Conservation (phyloP, 30 jellyfish, hydroid and myxozoan species). For the Pseudorhiza aurosa region DNA sequence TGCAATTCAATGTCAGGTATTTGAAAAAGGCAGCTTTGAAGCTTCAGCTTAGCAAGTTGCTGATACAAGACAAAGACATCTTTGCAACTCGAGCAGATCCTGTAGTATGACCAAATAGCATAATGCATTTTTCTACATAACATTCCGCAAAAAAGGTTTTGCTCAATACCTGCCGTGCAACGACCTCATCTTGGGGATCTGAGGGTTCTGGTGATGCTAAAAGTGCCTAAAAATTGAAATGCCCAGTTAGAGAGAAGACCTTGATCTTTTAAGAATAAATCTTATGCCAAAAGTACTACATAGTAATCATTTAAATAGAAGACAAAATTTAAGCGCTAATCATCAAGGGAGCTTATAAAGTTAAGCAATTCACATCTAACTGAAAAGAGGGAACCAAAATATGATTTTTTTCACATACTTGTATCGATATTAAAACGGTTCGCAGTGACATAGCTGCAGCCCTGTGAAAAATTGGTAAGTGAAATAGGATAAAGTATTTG, state of each 20-base stretch:
- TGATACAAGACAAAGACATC: too few relatives aligned
- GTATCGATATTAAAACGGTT: constrained; percentile 90
- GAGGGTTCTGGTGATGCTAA: constrained; percentile 98
- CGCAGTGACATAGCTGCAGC: constrained; percentile 99
- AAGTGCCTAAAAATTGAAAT: constrained; percentile 52
- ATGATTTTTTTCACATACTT: constrained; percentile 19
- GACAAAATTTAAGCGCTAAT: neutral
- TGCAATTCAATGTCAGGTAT: too few relatives aligned
- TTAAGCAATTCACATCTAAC: neutral
- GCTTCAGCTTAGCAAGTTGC: too few relatives aligned
- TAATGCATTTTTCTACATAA: neutral
- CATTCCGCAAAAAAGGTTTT: neutral
- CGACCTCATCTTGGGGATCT: constrained; percentile 99
- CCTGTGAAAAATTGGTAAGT: constrained; percentile 31
- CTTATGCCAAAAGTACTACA: too few relatives aligned
- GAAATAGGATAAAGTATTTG: neutral
- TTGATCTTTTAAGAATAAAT: too few relatives aligned
- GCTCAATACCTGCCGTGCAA: constrained; percentile 95
- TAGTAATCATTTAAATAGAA: too few relatives aligned
- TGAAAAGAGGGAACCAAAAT: neutral
- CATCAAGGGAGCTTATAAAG: neutral
- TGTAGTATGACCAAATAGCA: neutral
- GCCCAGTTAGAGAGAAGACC: neutral
- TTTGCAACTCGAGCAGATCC: neutral
- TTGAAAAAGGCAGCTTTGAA: too few relatives aligned